Conservation (phyloP, 2,888 invertebrate species). For the Drosophila infuscata region DNA sequence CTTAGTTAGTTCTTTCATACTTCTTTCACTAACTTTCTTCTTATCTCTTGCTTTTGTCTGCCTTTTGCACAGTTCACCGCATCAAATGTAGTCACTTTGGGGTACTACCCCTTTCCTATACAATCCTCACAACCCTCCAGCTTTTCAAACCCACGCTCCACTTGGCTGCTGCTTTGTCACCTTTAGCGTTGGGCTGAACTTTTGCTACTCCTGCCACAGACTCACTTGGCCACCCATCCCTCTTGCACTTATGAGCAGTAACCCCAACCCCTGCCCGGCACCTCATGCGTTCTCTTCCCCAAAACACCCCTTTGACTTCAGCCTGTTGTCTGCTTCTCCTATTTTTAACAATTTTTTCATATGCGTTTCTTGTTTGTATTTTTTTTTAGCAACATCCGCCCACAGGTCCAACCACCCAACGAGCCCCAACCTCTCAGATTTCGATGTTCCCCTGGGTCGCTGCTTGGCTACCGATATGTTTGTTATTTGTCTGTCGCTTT, state of each 20-base stretch:
- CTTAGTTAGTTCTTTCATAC: background rate
- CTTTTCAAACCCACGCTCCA: background rate
- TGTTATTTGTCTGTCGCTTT: constrained; percentile 65
- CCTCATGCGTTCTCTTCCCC: background rate
- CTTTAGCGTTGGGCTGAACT: constrained; percentile 28
- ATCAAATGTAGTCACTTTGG: background rate
- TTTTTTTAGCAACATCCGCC: constrained; percentile 32
- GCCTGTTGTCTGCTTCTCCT: constrained; percentile 45
- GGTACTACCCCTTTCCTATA: too few relatives aligned
- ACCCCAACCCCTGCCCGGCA: background rate
- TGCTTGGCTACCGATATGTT: constrained; percentile 58
- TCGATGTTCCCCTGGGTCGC: constrained; percentile 7
- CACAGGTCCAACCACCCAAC: background rate
- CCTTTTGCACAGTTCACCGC: background rate
- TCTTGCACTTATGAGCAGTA: constrained; percentile 6
- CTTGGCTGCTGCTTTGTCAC: constrained; percentile 45
- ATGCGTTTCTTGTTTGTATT: constrained; percentile 53
- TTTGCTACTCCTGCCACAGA: constrained; percentile 1
- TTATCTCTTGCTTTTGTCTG: background rate
- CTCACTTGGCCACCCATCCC: background rate
- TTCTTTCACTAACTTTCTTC: background rate
- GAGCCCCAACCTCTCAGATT: background rate
- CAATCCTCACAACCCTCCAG: too few relatives aligned
- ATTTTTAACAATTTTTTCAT: constrained; percentile 65
- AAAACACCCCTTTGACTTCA: background rate